Base-by-base conservation (phyloP, 2,888 invertebrate species). In the Metacarcinus magister region DNA sequence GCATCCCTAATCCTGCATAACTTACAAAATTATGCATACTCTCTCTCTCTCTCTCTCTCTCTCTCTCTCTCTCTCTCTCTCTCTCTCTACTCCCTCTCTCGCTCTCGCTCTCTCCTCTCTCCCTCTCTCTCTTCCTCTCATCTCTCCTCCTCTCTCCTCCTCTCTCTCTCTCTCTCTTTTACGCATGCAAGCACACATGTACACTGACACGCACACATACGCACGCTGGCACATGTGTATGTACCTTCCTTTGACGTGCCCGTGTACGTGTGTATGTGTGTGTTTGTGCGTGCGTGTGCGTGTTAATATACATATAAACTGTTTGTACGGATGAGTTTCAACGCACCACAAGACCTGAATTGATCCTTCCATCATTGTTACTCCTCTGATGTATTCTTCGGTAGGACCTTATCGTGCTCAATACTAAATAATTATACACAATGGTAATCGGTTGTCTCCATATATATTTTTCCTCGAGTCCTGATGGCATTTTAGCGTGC, bases 261-360 rank as follows among this genome's bases (percentile, higher is more conserved):
- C 28, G 82, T 82, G 82, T 82, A 28, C 28, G 82, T 82, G 82
- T 82, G 82, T 82, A 28, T 82, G 82, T 82, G 82, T 82, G 82
- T 82, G 82, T 82, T 32, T 82, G 82, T 32, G 8, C 23, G 7
- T 10, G 82, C 13, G 82, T 75, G 75, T 75, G 75, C 28, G 75
- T 75, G 75, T 75, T 23, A n/a, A 75, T 75, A 8, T 75, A 75
- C n/a, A 28, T 23, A 19, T 54, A 19, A 54, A 23, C 67, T 67
- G 1, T n/a, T 4, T 67, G 7, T n/a, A 67, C 1, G 23, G 67
- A 54, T 54, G 54, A 54, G 54, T 54, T 54, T 54, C 54, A 54
- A 54, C 16, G 19, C 54, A 54, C 54, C 54, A 10, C 2, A 19
- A 13, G 54, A 54, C 10, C 10, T 54, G 13, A 13, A 54, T 54